Base-by-base conservation (phyloP, 2,888 invertebrate genomes). In the Tridacna gigas region DNA sequence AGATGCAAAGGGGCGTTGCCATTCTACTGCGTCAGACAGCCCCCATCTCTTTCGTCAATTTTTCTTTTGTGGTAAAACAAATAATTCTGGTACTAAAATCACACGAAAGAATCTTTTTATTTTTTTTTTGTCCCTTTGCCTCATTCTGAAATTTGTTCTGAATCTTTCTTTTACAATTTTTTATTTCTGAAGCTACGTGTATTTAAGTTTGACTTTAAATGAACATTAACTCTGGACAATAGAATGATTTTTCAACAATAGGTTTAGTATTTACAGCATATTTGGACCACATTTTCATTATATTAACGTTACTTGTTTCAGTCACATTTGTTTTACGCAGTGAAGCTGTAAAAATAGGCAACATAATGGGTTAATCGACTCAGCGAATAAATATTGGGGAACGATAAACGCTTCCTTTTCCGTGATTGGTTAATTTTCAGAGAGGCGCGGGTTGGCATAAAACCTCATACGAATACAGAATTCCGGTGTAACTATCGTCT, bases 311-410 rank as follows among this genome's bases (percentile, higher is more conserved):
- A 37, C 37, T 37, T 7, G 37, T 37, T 37, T 37, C 37, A 37
- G 37, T 37, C 37, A 37, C 37, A 37, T 37, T 37, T 37, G 37
- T 37, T 37, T 37, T 2, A 37, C 3, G 37, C 37, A 37, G 37
- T 37, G 37, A 37, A 56, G 15, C 11, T 56, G 9, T 13, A 63
- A 63, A 63, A n/a, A 13, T 20, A 63, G 63, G 22, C 22, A 47
- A 69, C 74, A 20, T 45, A 69, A 69, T 69, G 45, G 47, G 69
- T 47, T 80, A 82, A 85, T 82, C 83, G 81, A 83, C 83, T 77
- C 85, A 81, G 74, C 84, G 84, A 77, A 83, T 83, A 84, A 87
- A 84, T 87, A 88, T 88, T 88, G 88, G 88, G 61, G 84, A 84
- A 88, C 86, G 71, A 80, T 80, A 86, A 88, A 78, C 67, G 84